Evolutionary conservation across 1,140 invertebrate genomes (phyloP), one percentile per base, ranked within the genome.

Genomic region (Brachionus koreanus): DNA sequence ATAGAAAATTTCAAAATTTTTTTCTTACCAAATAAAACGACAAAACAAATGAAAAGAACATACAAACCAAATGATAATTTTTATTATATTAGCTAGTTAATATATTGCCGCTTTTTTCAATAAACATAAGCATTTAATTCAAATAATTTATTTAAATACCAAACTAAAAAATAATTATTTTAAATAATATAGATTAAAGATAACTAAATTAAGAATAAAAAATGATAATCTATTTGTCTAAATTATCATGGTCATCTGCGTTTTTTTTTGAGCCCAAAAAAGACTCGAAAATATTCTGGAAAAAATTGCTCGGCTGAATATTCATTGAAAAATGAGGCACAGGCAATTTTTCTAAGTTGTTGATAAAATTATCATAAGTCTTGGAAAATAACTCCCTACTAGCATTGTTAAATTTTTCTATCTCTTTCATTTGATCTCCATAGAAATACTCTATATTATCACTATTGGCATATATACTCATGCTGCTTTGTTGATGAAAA

Each of bases 241-340:
- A 39, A 19, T 39, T 69, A 2, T 69, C 16, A n/a, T 25, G 43
- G 13, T 74, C 39, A 4, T 74, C 16, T 3, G 7, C 7, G 12
- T 4, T 29, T 23, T 46, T 74, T 46, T 10, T 46, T 13, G 39
- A 5, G 7, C 37, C 37, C 12, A 74, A 74, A 9, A 74, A 25
- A 25, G 69, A 46, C 12, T 19, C 29, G 10, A 46, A 74, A 43
- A 74, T 46, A 35, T 46, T 49, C 12, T 46, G 39, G 10, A 74
- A 46, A 46, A 46, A 43, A 19, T 23, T 74, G 1, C 43, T 43
- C 23, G 69, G 69, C 33, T 74, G 69, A 46, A 74, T 23, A 29
- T 74, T 33, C 37, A 74, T 46, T 46, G 69, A 74, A 25, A 74
- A 10, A 23, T 74, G 39, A 25, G 69, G 69, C 69, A 74, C 12